Evolutionary conservation across 2,113 vertebrate species (phyloP).

Genomic region (Limanda limanda): DNA sequence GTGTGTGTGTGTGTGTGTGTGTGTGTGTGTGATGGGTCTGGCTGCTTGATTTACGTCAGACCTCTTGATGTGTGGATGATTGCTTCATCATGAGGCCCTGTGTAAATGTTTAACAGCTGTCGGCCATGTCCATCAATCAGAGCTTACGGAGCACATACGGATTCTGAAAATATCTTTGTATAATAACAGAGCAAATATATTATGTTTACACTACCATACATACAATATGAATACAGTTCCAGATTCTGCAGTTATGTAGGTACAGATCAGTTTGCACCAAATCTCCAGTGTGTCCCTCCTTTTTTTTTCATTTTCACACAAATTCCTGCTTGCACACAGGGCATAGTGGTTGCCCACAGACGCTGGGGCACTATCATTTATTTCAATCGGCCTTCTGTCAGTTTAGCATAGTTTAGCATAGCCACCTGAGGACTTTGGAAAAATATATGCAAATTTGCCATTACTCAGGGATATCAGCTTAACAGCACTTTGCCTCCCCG

Average conservation of each 20-base stretch:
- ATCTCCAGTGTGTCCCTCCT: not conserved
- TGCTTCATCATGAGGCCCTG: conserved; percentile 51
- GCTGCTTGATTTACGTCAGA: conserved; percentile 51
- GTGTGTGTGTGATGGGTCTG: not conserved
- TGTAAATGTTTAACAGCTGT: conserved; percentile 51
- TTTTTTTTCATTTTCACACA: not conserved
- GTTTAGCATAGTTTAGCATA: conserved; percentile 68
- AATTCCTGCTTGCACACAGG: not conserved
- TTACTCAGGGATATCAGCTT: conserved; percentile 42
- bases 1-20: too few species aligned
- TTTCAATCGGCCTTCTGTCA: conserved; percentile 70
- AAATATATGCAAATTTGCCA: conserved; percentile 50
- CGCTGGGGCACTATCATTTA: conserved; percentile 58
- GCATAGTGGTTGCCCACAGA: conserved; percentile 23
- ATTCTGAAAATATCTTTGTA: conserved; percentile 12
- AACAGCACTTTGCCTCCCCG: conserved; percentile 35
- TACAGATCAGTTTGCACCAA: not conserved
- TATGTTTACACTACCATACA: not conserved
- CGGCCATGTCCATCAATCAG: conserved; percentile 57
- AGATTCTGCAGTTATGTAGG: not conserved
- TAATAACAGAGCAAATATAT: not conserved
- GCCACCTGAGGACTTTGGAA: conserved; percentile 50
- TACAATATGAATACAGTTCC: not conserved
- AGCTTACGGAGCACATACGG: conserved; percentile 5
- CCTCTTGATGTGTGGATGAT: conserved; percentile 47